phyloP scores from a whole-genome alignment of 2,888 invertebrate species.

The Coremacera marginata region DNA sequence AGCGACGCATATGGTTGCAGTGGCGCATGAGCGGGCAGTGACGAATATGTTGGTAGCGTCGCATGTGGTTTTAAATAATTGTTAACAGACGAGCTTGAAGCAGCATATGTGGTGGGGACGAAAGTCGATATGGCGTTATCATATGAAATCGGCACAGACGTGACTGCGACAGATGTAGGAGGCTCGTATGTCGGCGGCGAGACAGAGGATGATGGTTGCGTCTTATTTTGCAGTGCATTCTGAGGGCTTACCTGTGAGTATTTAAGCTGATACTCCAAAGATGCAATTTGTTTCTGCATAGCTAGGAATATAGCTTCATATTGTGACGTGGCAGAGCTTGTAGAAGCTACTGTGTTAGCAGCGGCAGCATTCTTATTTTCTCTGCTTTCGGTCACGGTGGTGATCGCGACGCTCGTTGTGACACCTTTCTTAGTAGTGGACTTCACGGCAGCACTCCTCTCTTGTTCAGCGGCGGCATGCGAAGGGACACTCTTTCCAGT shows the following conservation, averaged over 20 bases:
- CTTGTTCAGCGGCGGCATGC: too few relatives aligned
- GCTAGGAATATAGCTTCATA: too few relatives aligned
- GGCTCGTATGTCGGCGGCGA: background rate
- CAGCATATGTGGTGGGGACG: background rate
- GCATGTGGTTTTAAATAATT: background rate
- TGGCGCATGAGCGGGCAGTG: background rate
- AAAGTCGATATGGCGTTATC: background rate
- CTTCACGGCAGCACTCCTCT: too few relatives aligned
- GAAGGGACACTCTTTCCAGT: too few relatives aligned
- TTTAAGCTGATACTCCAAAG: background rate
- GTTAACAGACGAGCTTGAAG: background rate
- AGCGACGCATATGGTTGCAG: too few relatives aligned
- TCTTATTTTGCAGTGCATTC: background rate
- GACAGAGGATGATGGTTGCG: background rate
- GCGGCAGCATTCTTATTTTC: too few relatives aligned
- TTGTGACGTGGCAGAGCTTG: background rate
- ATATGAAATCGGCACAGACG: background rate
- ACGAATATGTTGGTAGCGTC: too few relatives aligned
- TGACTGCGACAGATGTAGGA: background rate
- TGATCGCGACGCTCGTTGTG: background rate
- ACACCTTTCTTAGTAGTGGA: too few relatives aligned
- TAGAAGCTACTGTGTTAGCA: background rate
- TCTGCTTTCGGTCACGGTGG: background rate
- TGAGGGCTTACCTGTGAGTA: background rate
- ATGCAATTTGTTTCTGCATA: background rate